Evolutionary conservation across 1,140 invertebrate genomes (phyloP), one percentile per base, ranked within the genome.

Genomic region (Theocolax elegans): DNA sequence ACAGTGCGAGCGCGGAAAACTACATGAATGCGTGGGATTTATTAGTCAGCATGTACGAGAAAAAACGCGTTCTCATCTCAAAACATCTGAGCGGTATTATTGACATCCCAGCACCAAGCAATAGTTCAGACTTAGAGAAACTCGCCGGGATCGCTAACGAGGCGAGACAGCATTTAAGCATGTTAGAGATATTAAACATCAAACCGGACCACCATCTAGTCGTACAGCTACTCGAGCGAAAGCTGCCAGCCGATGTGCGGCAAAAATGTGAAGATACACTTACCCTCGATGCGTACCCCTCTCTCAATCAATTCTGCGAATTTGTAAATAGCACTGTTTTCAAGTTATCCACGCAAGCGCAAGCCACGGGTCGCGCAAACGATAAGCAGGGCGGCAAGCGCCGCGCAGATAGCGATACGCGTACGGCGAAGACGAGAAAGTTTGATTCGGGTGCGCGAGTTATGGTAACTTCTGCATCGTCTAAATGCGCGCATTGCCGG

Each of bases 41-140:
- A 0, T 62, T 77, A 15, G 27, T 3, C 4, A 51, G 63, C 2
- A 17, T 63, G 4, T 77, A 77, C 38, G 72, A 77, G 19, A 49
- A 59, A 15, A 69, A 69, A 40, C 62, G 67, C 3, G 17, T 71
- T 31, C 51, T 76, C 2, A 40, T 74, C 9, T 25, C 13, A 13
- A 25, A 29, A 10, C 58, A 60, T 17, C n/a, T 27, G 1, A 13
- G 27, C 8, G 58, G 21, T 1, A 27, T 60, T 17, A 2, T 44
- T 1, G 40, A 60, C 7, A n/a, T 35, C 4, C 4, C 29, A 1
- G 2, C 38, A 10, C 13, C 38, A 1, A 10, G 3, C 1, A 2
- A 8, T 1, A 1, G 7, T 1, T 6, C 56, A 1, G n/a, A 4
- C 1, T 3, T 21, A 2, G n/a, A 23, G 7, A 31, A 2, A 1